Conservation (phyloP, 1,140 invertebrate species). For the Dendrolimus punctatus region DNA sequence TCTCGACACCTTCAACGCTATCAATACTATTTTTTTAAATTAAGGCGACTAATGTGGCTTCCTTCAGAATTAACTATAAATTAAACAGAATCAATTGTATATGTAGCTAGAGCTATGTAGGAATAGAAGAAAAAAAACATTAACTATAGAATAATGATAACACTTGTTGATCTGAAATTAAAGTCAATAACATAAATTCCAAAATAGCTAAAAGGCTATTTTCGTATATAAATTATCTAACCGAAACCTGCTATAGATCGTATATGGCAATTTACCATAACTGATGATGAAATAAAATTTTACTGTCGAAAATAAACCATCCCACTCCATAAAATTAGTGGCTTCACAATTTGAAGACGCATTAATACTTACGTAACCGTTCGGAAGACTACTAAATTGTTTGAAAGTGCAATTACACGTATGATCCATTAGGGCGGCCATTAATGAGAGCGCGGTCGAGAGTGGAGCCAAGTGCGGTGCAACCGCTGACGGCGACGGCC, state of each 20-base stretch:
- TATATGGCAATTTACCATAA: neutral
- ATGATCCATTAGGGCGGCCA: slow-evolving; percentile 38
- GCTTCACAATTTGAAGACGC: slow-evolving; percentile 12
- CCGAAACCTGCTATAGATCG: neutral
- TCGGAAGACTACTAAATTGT: slow-evolving; percentile 28
- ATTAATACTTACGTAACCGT: slow-evolving; percentile 24
- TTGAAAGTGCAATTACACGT: slow-evolving; percentile 39
- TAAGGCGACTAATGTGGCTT: too few species aligned
- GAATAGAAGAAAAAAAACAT: too few species aligned
- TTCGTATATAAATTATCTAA: neutral
- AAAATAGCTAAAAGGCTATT: neutral
- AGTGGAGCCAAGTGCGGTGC: slow-evolving; percentile 1
- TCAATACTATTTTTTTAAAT: too few species aligned
- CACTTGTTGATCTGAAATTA: too few species aligned
- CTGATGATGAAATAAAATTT: too few species aligned
- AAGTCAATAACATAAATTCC: neutral
- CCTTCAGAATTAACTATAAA: too few species aligned
- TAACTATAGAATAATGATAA: too few species aligned
- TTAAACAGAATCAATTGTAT: too few species aligned
- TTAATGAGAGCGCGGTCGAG: slow-evolving; percentile 22
- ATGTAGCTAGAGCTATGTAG: too few species aligned
- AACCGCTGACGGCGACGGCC: slow-evolving; percentile 15
- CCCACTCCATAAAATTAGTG: slow-evolving; percentile 14
- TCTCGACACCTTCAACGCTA: too few species aligned
- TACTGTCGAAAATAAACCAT: neutral